Evolutionary conservation across 2,888 invertebrate genomes (phyloP).

Genomic region (Noctua janthe): DNA sequence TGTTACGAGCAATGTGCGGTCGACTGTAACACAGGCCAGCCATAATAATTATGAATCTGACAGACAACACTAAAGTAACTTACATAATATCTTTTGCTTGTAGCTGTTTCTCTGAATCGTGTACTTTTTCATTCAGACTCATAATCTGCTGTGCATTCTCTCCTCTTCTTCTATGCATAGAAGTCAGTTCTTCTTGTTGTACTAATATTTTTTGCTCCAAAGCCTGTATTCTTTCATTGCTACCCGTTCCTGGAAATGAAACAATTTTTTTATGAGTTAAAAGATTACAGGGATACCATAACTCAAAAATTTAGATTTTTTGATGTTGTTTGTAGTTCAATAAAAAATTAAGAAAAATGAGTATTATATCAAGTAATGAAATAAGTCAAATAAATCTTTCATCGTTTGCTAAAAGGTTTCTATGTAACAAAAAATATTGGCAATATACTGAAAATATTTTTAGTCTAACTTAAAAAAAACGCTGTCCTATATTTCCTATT

Average conservation of each 20-base stretch:
- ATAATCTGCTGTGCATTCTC: conserved; percentile 98
- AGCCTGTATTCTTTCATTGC: conserved; percentile 92
- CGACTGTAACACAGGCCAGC: not conserved
- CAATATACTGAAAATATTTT: not conserved
- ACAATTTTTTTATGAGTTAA: not conserved
- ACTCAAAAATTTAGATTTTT: too few species aligned
- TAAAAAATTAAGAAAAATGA: too few species aligned
- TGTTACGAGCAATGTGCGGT: not conserved
- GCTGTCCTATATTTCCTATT: too few species aligned
- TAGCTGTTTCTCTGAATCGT: conserved; percentile 95
- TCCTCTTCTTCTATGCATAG: conserved; percentile 96
- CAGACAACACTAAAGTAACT: conserved; percentile 62
- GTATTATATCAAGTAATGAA: too few species aligned
- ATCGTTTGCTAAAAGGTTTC: too few species aligned
- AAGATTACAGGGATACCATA: too few species aligned
- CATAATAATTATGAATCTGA: not conserved
- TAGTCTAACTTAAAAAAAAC: too few species aligned
- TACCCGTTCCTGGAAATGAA: conserved; percentile 76
- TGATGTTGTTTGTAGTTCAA: too few species aligned
- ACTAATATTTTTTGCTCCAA: conserved; percentile 96
- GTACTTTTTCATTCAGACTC: conserved; percentile 95
- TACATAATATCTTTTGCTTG: conserved; percentile 93
- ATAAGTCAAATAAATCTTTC: too few species aligned
- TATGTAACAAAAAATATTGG: too few species aligned
- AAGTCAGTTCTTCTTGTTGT: conserved; percentile 98